Base-by-base conservation (phyloP, 1,140 invertebrate species). In the Caenorhabditis remanei region DNA sequence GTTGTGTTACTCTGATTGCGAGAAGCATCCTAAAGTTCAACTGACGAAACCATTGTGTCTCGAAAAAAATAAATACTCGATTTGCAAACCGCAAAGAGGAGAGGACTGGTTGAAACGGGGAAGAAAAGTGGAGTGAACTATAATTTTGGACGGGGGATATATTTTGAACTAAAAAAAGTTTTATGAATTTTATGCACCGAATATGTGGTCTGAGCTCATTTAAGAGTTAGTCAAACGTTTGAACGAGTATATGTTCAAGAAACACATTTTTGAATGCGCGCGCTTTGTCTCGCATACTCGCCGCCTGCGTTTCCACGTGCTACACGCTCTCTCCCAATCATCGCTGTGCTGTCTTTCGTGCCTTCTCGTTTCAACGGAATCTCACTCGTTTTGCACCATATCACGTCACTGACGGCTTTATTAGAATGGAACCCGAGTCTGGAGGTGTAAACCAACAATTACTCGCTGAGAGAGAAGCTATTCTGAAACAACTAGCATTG, bases 91-190 rank as follows among this genome's bases (percentile, higher is more conserved):
- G 14, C 53, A 50, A 50, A 79, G 21, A 50, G n/a, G n/a, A n/a
- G 71, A 50, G 21, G 71, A 79, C 40, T 79, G 71, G 71, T 50
- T 79, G 71, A 50, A 48, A 24, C 71, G 71, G 9, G 71, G 71
- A 50, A 79, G 71, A 14, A 79, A 79, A 79, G 71, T 79, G 50
- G 11, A 79, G 2, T 79, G 40, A 79, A 67, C 32, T 67, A 32
- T 67, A 40, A 0, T 19, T 63, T 63, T 58, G 9, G n/a, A 58
- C 19, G 0, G 1, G 6, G 55, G 6, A 1, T 40, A 32, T 63
- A 32, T 32, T 11, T 24, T 58, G 19, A 16, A 58, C 8, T 9
- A 58, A 58, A 21, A n/a, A n/a, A n/a, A n/a, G n/a, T n/a, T n/a
- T n/a, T n/a, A n/a, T n/a, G n/a, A n/a, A n/a, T 16, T 53, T 16